Evolutionary conservation across 1,140 invertebrate species (phyloP).

Genomic region (Psilanteris sp.): DNA sequence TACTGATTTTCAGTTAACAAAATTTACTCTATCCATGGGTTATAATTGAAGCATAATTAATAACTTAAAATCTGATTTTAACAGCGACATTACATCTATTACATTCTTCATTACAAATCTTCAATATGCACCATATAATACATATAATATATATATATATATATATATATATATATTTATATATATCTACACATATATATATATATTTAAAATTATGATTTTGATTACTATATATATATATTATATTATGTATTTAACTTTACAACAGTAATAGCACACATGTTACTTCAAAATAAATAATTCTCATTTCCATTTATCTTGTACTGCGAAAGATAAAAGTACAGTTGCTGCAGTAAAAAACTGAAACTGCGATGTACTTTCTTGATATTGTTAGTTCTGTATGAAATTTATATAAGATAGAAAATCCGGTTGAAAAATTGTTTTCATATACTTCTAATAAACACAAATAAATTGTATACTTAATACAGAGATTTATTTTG

Average conservation of each 20-base stretch:
- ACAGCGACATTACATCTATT: constrained; percentile 11
- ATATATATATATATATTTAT: constrained; percentile 12
- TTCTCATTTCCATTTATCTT: constrained; percentile 2
- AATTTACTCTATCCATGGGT: too few species aligned
- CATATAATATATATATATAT: constrained; percentile 31
- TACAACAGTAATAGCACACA: constrained; percentile 41
- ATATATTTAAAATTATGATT: neutral
- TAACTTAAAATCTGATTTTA: constrained; percentile 2
- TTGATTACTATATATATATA: constrained; percentile 10
- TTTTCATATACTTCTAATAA: neutral
- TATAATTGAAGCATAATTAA: too few species aligned
- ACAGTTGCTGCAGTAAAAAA: constrained; percentile 39
- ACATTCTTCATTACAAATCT: constrained; percentile 20
- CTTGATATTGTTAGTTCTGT: constrained; percentile 49
- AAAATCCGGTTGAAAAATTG: constrained; percentile 10
- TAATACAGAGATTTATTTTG: neutral
- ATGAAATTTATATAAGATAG: constrained; percentile 40
- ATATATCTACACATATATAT: constrained; percentile 14
- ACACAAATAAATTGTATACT: neutral
- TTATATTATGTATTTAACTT: neutral
- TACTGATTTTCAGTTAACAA: too few species aligned
- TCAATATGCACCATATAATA: constrained; percentile 27
- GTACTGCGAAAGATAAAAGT: constrained; percentile 22
- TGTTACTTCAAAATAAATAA: constrained; percentile 37
- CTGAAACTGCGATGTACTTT: constrained; percentile 52